phyloP scores from a whole-genome alignment of 2,797 vertebrate genomes.

The Dermochelys coriacea region DNA sequence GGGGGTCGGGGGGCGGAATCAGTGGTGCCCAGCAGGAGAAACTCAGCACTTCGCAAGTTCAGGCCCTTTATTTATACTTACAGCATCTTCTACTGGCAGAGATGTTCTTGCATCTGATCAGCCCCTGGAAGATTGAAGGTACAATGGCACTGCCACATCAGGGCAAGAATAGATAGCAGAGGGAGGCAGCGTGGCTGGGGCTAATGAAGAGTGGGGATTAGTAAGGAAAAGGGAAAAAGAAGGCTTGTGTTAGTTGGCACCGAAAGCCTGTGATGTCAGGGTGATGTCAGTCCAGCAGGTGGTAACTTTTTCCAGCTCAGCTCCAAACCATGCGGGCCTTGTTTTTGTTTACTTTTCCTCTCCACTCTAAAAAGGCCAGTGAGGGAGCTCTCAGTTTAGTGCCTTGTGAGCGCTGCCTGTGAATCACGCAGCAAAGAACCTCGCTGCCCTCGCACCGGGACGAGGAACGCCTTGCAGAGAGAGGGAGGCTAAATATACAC shows the following conservation, averaged over 20 bases:
- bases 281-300: conserved; percentile 45
- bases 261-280: conserved; percentile 57
- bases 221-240: not conserved
- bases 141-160: accelerated
- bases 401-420: not conserved
- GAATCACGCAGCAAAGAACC: not conserved
- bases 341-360: conserved; percentile 65
- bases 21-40: not conserved
- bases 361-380: conserved; percentile 29
- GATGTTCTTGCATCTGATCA: not conserved
- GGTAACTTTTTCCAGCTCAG: conserved; percentile 62
- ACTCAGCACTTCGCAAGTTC: not conserved
- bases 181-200: not conserved
- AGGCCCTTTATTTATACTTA: not conserved
- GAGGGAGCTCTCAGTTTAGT: not conserved
- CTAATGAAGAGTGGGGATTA: not conserved
- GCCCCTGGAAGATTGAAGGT: not conserved
- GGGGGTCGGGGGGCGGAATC: not conserved
- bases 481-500: not conserved
- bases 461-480: not conserved
- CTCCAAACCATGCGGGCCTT: conserved; percentile 15
- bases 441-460: not conserved
- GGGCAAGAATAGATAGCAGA: not conserved
- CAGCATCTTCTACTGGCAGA: accelerated
- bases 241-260: conserved; percentile 51